Percentiles rank a stretch among this genome's conserved stretches.
These are phyloP conservation scores for Myotis vivesi DNA, from an alignment of 2,797 vertebrate genomes.

Conservation along the genomic window DNA sequence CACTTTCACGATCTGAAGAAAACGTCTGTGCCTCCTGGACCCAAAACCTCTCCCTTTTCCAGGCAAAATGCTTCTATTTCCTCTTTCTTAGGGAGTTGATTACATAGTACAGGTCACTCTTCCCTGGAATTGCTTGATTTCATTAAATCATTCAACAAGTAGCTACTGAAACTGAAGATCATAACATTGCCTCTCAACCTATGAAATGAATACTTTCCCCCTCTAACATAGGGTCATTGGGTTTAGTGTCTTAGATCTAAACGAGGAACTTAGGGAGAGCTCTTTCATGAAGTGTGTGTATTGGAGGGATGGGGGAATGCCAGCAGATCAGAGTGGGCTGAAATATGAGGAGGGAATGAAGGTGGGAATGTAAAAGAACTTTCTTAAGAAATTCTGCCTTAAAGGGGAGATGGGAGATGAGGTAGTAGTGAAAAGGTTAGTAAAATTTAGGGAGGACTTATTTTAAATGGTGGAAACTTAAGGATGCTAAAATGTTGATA, in stretches of 20 bases:
- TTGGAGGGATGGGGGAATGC: accelerated
- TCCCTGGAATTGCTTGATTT: not conserved
- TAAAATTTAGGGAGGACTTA: not conserved
- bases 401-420: not conserved
- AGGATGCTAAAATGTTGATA: not conserved
- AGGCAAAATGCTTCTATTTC: not conserved
- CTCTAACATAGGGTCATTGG: not conserved
- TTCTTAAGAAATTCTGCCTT: not conserved
- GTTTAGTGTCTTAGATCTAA: not conserved
- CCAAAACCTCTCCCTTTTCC: not conserved
- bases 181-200: not conserved
- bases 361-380: not conserved
- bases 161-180: not conserved
- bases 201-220: not conserved
- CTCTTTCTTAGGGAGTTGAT: not conserved
- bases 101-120: not conserved
- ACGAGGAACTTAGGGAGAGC: not conserved
- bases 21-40: not conserved
- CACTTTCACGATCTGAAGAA: not conserved
- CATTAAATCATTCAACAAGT: not conserved
- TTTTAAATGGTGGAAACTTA: not conserved
- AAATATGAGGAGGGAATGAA: not conserved
- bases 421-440: not conserved
- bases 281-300: not conserved
- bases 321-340: not conserved